A percentile compares a stretch with the other conserved stretches of the same genome.
phyloP scores from a whole-genome alignment of 2,888 invertebrate species.

The Troides oblongomaculatus region DNA sequence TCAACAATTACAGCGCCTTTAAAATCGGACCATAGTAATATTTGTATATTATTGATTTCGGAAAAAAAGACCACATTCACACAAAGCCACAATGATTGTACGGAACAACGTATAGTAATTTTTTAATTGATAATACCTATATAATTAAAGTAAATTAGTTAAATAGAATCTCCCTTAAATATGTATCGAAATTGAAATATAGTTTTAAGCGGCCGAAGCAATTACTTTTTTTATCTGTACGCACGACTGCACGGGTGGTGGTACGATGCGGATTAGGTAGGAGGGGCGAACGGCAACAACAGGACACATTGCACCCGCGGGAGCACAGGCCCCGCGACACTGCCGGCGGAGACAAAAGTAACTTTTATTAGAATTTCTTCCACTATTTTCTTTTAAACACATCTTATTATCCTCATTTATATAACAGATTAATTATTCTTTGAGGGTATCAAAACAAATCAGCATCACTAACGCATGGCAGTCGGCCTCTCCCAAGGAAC shows the following conservation, averaged over 20 bases:
- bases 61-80: no score
- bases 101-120: no score
- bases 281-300: conserved; percentile 39
- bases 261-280: conserved; percentile 35
- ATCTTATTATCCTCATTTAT: neutral
- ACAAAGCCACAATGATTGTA: no score
- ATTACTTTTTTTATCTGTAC: conserved; percentile 76
- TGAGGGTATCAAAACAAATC: no score
- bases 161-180: neutral
- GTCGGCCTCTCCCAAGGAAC: no score
- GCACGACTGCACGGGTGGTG: conserved; percentile 58
- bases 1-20: no score
- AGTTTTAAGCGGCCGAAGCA: conserved; percentile 67
- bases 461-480: no score
- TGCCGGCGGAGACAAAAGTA: conserved; percentile 36
- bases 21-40: no score
- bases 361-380: conserved; percentile 2
- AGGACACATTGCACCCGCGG: conserved; percentile 74
- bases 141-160: neutral
- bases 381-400: neutral
- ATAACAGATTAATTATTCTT: neutral
- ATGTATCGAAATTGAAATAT: conserved; percentile 45
- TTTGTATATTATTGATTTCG: no score
- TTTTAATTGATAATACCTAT: no score
- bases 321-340: conserved; percentile 41